Base-by-base conservation (phyloP, 2,888 invertebrate species). In the Erebia ligea region DNA sequence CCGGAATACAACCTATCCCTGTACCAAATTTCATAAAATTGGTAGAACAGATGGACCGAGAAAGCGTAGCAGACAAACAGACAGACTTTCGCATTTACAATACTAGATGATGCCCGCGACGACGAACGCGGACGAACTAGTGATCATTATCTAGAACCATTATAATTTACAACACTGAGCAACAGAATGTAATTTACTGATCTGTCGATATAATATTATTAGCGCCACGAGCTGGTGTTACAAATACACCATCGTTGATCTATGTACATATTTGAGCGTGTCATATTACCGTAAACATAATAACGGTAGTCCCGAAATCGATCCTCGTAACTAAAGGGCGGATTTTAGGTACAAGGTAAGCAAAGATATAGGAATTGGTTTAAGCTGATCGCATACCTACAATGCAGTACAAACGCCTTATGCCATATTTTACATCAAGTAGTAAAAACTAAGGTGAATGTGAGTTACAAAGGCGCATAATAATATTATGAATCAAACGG, bases 321-420 rank as follows among this genome's bases (percentile, higher is more conserved):
- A 63, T 67, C 57, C 56, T 56, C 48, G 19, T 57, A 67, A 71
- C 63, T 67, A 67, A 67, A 63, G 67, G 57, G 67, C 19, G 50
- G 59, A 70, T 73, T 61, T 61, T 65, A 66, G 50, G 42, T 45
- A 17, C 13, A 61, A 58, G 34, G 57, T 58, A 69, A 42, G n/a
- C 42, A 11, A 25, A 56, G 54, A 65, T 74, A 68, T 73, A 34
- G 34, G 70, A 19, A 54, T 66, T 59, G 67, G 68, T 64, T 70
- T 67, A 68, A 54, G 10, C 54, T 19, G 54, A 54, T 54, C 54
- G 19, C 54, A 54, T 10, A 54, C 10, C 1, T 19, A 50, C 50
- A n/a, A n/a, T 8, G 8, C 50, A 6, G 5, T 50, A 5, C 11
- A 11, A 8, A 9, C 17, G 2, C 8, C 0, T 2, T 10, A 19